A percentile compares a stretch with the other conserved stretches of the same genome.
These are phyloP conservation scores for Micropterix aruncella DNA, from an alignment of 2,888 invertebrate genomes.

Conservation along the genomic window DNA sequence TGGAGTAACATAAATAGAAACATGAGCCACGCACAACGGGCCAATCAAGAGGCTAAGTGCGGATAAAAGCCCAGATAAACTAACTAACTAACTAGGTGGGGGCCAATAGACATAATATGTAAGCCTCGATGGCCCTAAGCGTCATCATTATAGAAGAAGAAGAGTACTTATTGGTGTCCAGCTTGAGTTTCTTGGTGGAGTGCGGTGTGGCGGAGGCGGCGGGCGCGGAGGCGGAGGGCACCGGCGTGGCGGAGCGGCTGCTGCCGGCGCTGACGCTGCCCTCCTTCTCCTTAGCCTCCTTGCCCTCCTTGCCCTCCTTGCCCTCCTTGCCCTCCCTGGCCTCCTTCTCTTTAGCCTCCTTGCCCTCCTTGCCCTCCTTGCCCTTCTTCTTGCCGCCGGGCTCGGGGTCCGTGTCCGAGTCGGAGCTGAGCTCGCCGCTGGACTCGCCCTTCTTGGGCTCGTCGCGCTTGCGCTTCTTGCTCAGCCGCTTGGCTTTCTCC, in stretches of 20 bases:
- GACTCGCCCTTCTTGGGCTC: conserved; percentile 53
- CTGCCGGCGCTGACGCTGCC: conserved; percentile 17
- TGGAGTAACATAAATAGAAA: no score
- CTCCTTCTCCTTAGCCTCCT: conserved; percentile 25
- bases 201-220: conserved; percentile 17
- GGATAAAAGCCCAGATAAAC: no score
- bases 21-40: no score
- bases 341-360: no score
- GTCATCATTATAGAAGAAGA: no score
- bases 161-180: conserved; percentile 16
- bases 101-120: no score
- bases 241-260: conserved; percentile 21
- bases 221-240: conserved; percentile 17
- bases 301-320: conserved; percentile 39
- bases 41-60: no score
- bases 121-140: no score
- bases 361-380: no score
- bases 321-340: no score
- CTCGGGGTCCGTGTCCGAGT: conserved; percentile 52
- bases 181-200: conserved; percentile 23
- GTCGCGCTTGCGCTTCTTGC: conserved; percentile 45
- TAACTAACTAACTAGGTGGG: no score
- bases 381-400: no score
- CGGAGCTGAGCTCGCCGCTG: conserved; percentile 59
- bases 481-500: conserved; percentile 42